These are phyloP conservation scores for Mactra quadrangularis DNA, from an alignment of 1,140 invertebrate genomes.

Conservation along the genomic window DNA sequence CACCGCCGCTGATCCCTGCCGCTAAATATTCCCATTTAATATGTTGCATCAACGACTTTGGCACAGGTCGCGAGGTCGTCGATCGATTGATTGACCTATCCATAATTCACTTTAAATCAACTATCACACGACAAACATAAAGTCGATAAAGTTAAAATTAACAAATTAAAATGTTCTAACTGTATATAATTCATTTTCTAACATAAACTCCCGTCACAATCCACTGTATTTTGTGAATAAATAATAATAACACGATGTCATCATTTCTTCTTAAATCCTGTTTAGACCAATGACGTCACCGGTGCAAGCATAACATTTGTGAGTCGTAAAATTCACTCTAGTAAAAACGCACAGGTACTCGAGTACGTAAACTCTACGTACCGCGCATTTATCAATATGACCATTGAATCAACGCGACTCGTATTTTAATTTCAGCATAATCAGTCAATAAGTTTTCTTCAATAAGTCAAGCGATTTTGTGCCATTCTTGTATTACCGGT, in stretches of 20 bases:
- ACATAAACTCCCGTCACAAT: not conserved
- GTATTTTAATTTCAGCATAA: too few species aligned
- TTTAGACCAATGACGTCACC: constrained; percentile 35
- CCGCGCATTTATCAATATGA: too few species aligned
- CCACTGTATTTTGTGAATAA: not conserved
- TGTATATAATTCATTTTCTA: constrained; percentile 18
- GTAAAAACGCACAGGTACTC: too few species aligned
- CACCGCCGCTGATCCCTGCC: constrained; percentile 97
- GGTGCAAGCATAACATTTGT: constrained; percentile 21
- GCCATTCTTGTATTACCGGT: too few species aligned
- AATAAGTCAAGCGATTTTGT: too few species aligned
- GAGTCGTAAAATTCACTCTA: too few species aligned
- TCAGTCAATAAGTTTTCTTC: too few species aligned
- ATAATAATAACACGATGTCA: not conserved
- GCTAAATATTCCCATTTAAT: constrained; percentile 96
- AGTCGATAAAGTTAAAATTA: not conserved
- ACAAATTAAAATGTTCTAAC: constrained; percentile 13
- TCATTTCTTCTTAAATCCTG: not conserved
- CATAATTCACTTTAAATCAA: not conserved
- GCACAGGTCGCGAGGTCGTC: constrained; percentile 13
- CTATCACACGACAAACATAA: constrained; percentile 8
- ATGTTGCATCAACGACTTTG: constrained; percentile 60
- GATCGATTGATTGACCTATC: not conserved
- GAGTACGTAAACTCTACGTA: too few species aligned
- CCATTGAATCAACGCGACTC: too few species aligned